These are phyloP conservation scores for Acromyrmex heyeri DNA, from an alignment of 1,140 invertebrate species.

Conservation along the genomic window DNA sequence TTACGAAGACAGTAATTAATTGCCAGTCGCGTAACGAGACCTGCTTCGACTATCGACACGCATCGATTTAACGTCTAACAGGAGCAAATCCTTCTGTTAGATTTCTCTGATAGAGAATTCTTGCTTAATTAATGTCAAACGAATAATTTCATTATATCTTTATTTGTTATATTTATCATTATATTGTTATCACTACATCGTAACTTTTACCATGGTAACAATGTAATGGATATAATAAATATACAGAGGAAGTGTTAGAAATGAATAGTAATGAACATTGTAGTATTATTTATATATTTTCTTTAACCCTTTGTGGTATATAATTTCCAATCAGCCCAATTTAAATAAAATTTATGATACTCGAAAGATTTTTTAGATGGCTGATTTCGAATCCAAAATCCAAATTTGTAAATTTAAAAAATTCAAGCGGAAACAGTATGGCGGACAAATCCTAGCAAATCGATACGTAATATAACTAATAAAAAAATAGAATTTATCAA, in stretches of 20 bases:
- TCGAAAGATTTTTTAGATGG: no score
- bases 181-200: no score
- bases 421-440: no score
- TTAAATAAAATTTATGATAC: neutral
- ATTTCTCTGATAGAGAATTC: neutral
- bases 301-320: neutral
- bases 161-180: no score
- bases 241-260: neutral
- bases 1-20: slow-evolving; percentile 80
- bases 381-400: no score
- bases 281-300: neutral
- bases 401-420: no score
- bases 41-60: slow-evolving; percentile 35
- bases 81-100: slow-evolving; percentile 10
- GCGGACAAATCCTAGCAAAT: no score
- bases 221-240: neutral
- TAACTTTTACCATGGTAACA: neutral
- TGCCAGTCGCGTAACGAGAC: slow-evolving; percentile 68
- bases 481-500: neutral
- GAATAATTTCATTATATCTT: neutral
- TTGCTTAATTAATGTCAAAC: neutral
- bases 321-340: neutral
- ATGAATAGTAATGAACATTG: neutral
- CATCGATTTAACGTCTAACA: slow-evolving; percentile 18
- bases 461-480: neutral